Percentiles rank a stretch among this genome's conserved stretches.
Evolutionary conservation across 2,797 vertebrate genomes (phyloP).

Genomic region (Propithecus perrieri): DNA sequence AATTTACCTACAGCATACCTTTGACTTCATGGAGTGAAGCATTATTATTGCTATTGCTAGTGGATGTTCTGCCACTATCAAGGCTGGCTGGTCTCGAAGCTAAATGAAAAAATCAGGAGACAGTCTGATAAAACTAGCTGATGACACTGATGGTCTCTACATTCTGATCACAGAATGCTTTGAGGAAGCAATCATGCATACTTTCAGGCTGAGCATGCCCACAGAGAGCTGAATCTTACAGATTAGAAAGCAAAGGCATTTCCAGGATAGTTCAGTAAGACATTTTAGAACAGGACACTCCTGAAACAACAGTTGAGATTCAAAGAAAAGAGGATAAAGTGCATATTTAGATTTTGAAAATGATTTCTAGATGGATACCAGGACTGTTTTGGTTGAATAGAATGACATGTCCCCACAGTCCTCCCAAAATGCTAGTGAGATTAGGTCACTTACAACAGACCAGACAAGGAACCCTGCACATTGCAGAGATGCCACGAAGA

Average conservation of each 20-base stretch:
- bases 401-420: constrained; percentile 38
- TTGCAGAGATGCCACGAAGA: constrained; percentile 82
- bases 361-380: constrained; percentile 59
- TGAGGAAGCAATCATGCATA: constrained; percentile 85
- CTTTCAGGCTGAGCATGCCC: constrained; percentile 84
- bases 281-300: constrained; percentile 75
- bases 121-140: constrained; percentile 86
- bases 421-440: constrained; percentile 50
- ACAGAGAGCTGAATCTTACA: constrained; percentile 78
- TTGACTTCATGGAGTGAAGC: constrained; percentile 94
- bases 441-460: constrained; percentile 89
- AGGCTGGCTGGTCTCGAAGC: constrained; percentile 96
- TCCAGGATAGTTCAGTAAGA: constrained; percentile 80
- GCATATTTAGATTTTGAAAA: constrained; percentile 68
- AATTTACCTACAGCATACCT: constrained; percentile 90
- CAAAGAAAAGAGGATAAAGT: constrained; percentile 70
- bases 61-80: constrained; percentile 96
- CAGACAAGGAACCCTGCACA: constrained; percentile 88
- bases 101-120: constrained; percentile 89
- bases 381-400: constrained; percentile 43
- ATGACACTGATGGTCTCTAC: constrained; percentile 82
- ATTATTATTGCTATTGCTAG: constrained; percentile 98
- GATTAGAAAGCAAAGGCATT: constrained; percentile 80
- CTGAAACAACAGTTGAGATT: constrained; percentile 68
- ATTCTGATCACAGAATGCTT: constrained; percentile 84